These are phyloP conservation scores for Accipiter cooperii DNA, from an alignment of 2,113 vertebrate species.

Conservation along the genomic window DNA sequence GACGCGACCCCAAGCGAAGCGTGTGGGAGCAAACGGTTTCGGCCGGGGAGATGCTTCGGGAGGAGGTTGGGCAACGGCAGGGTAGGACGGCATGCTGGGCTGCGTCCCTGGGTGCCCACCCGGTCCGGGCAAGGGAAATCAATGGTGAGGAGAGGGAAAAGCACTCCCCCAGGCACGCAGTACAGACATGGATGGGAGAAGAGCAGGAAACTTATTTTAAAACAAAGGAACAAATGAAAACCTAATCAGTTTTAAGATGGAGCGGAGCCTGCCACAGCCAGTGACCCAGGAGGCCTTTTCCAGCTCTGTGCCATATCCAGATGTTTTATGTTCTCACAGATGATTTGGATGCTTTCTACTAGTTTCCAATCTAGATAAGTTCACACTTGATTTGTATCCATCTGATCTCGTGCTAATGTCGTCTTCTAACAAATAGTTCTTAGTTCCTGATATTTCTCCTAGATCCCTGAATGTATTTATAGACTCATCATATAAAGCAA, in stretches of 20 bases:
- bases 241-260: neutral
- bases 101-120: neutral
- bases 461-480: neutral
- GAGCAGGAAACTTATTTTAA: neutral
- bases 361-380: neutral
- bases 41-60: neutral
- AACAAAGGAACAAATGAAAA: neutral
- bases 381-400: neutral
- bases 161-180: neutral
- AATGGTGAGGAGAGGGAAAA: neutral
- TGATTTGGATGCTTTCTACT: neutral
- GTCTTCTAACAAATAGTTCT: neutral
- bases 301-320: neutral
- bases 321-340: neutral
- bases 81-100: neutral
- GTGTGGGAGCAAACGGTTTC: neutral
- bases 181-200: neutral
- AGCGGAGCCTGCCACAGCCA: neutral
- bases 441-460: neutral
- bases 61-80: neutral
- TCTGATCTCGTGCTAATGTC: neutral
- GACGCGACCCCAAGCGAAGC: neutral
- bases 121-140: fast-evolving
- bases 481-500: neutral
- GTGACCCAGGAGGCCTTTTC: neutral